These are phyloP conservation scores for Schizopygopsis pylzovi DNA, from an alignment of 2,797 vertebrate genomes.

Conservation along the genomic window DNA sequence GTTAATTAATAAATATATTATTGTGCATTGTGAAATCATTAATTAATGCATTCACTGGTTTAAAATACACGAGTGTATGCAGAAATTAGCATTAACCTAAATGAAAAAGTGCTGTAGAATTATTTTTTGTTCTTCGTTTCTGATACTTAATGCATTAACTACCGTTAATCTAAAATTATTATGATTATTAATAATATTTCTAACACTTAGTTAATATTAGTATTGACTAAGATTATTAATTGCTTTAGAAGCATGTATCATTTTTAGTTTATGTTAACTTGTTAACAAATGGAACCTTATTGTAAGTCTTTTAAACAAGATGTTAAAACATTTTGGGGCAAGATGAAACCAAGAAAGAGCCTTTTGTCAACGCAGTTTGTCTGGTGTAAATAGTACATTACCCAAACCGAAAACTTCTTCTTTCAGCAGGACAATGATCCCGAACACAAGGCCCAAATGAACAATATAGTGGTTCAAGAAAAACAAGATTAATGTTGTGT, in stretches of 20 bases:
- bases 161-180: not conserved
- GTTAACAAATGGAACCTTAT: not conserved
- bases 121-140: not conserved
- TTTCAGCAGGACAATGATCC: constrained; percentile 11
- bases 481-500: not conserved
- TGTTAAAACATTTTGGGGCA: not conserved
- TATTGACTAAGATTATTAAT: not conserved
- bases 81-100: not conserved
- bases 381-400: not conserved
- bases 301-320: not conserved
- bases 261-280: not conserved
- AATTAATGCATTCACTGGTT: no score
- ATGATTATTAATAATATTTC: no score
- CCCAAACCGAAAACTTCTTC: not conserved
- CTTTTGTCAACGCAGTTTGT: not conserved
- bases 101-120: not conserved
- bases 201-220: not conserved
- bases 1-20: not conserved
- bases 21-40: not conserved
- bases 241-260: not conserved
- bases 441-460: constrained; percentile 9
- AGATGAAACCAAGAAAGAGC: not conserved
- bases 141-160: not conserved
- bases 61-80: not conserved
- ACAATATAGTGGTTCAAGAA: constrained; percentile 19